phyloP scores from a whole-genome alignment of 1,140 invertebrate genomes.

The Diachasma alloeum region DNA sequence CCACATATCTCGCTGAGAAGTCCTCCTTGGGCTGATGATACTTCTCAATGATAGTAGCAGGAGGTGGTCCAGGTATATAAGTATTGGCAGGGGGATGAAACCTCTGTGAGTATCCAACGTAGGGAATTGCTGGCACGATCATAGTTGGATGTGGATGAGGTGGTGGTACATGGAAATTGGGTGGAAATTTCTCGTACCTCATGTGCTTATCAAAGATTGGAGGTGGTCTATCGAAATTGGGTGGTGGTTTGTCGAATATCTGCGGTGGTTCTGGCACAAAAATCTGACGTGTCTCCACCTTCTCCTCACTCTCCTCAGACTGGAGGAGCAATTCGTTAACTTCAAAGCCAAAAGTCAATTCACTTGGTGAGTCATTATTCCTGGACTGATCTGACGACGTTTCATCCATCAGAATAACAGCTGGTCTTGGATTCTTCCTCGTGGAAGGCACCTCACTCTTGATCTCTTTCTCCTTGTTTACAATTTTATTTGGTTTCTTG shows the following conservation, averaged over 20 bases:
- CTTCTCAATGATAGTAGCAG: constrained; percentile 46
- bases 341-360: constrained; percentile 75
- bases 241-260: constrained; percentile 43
- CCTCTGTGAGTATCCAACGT: constrained; percentile 43
- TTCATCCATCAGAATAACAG: constrained; percentile 71
- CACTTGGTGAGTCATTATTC: constrained; percentile 61
- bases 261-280: constrained; percentile 36
- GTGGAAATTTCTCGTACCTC: constrained; percentile 50
- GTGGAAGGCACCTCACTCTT: constrained; percentile 20
- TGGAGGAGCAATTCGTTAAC: constrained; percentile 72
- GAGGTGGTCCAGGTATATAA: constrained; percentile 31
- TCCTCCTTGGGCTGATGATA: constrained; percentile 55
- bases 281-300: constrained; percentile 35
- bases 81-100: constrained; percentile 38
- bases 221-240: constrained; percentile 46
- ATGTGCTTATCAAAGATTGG: constrained; percentile 46
- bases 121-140: constrained; percentile 46
- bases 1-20: constrained; percentile 62
- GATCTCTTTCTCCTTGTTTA: constrained; percentile 41
- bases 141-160: constrained; percentile 41
- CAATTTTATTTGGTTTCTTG: constrained; percentile 9
- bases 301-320: constrained; percentile 47
- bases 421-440: constrained; percentile 59
- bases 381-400: constrained; percentile 55
- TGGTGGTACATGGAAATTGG: constrained; percentile 48